Evolutionary conservation across 2,888 invertebrate genomes (phyloP), one percentile per base, ranked within the genome.

Genomic region (Clepsis dumicolana): DNA sequence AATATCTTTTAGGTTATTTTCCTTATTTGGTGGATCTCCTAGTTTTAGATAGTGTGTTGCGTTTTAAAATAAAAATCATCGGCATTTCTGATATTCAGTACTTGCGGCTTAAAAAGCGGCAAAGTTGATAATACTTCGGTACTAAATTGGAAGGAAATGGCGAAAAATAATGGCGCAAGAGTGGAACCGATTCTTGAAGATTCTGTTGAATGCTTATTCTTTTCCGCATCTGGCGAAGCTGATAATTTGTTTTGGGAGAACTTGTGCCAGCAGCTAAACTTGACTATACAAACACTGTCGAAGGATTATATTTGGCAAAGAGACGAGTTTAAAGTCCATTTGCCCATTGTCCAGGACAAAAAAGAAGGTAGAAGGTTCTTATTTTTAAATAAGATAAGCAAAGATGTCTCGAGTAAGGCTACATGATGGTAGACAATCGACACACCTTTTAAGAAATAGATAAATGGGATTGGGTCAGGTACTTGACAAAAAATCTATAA

Each of bases 131-230:
- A 2, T 16, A 0, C 7, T 44, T 12, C 2, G 16, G 48, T 21
- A 4, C 16, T 52, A 5, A n/a, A n/a, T 7, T 7, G 14, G 10
- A 21, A n/a, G 14, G 12, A 56, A 56, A 56, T 56, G 56, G 24
- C 21, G 2, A 38, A 59, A 18, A 48, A 14, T 4, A 56, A 48
- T 12, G 14, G 12, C 1, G 44, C 32, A 25, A 50, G 44, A 25
- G 29, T 63, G 2, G 62, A 52, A 44, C 65, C 72, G 1, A 14
- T 71, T 44, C 95, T 95, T 81, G 97, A 97, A 74, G 97, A 97
- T 88, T 96, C 95, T 74, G 93, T 97, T 29, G 96, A 97, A 83
- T 97, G 97, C 87, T 95, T 94, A 73, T 85, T 97, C 75, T 97
- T 96, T 88, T 95, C 95, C n/a, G 85, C 91, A 63, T 82, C 93